These are phyloP conservation scores for Lophochroa leadbeateri DNA, from an alignment of 2,113 vertebrate species.

Conservation along the genomic window DNA sequence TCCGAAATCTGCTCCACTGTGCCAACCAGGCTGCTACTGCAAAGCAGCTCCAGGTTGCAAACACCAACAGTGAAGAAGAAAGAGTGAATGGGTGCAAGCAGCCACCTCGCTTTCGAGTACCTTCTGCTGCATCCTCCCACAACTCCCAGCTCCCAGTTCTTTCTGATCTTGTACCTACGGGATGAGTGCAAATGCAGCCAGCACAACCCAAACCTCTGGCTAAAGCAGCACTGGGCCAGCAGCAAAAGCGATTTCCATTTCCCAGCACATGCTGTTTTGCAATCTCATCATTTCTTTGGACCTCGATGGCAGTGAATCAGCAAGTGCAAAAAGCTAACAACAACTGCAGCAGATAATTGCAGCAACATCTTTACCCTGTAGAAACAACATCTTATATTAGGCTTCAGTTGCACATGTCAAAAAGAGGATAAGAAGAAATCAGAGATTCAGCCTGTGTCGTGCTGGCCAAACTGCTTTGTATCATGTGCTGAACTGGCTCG, in stretches of 20 bases:
- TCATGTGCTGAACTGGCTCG: background rate
- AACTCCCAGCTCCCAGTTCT: background rate
- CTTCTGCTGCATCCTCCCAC: background rate
- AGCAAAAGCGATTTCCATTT: conserved; percentile 33
- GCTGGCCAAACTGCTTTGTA: background rate
- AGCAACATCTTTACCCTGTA: conserved; percentile 39
- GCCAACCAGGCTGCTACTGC: background rate
- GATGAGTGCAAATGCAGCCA: background rate
- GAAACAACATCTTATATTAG: conserved; percentile 40
- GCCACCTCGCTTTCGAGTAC: background rate
- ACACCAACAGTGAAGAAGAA: background rate
- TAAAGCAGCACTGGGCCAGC: background rate
- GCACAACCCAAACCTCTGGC: background rate
- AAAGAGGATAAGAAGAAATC: conserved; percentile 43
- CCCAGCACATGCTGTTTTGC: conserved; percentile 46
- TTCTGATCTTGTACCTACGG: background rate
- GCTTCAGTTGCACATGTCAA: conserved; percentile 58
- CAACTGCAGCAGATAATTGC: conserved; percentile 45
- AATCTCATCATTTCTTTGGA: conserved; percentile 36
- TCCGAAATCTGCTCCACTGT: background rate
- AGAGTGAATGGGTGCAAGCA: background rate
- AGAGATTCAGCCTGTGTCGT: conserved; percentile 28
- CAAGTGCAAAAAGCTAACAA: conserved; percentile 20
- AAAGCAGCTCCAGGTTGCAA: background rate
- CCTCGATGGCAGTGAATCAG: conserved; percentile 45